Evolutionary conservation across 2,113 vertebrate species (phyloP).

Genomic region (Petrocephalus microphthalmus): DNA sequence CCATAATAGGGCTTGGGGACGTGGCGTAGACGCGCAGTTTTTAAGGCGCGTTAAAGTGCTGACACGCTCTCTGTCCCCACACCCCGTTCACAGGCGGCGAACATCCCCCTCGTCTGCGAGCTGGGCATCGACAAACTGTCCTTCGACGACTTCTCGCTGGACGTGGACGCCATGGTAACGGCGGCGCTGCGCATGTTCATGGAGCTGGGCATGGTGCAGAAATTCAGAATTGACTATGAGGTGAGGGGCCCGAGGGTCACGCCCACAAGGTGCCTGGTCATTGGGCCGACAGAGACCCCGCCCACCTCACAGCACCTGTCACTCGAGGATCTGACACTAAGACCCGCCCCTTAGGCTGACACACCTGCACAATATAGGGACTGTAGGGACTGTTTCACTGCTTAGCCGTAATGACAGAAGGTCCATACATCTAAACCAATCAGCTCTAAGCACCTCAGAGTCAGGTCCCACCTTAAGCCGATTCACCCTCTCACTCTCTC

Average conservation of each 20-base stretch:
- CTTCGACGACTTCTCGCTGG: constrained; percentile 97
- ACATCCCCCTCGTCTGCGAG: constrained; percentile 90
- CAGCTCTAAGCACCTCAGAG: neutral
- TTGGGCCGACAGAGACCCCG: neutral
- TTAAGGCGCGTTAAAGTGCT: neutral
- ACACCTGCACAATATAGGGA: neutral
- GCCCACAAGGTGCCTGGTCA: neutral
- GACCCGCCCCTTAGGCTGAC: neutral
- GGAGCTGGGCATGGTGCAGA: constrained; percentile 97
- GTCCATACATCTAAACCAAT: neutral
- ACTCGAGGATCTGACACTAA: neutral
- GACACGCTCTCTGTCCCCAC: constrained; percentile 14
- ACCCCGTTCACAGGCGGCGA: constrained; percentile 76
- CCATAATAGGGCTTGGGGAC: neutral
- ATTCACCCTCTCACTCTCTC: neutral
- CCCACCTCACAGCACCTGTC: neutral
- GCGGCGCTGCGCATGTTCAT: constrained; percentile 96
- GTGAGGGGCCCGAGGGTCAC: constrained; percentile 54
- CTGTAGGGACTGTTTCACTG: neutral
- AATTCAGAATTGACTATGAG: constrained; percentile 99
- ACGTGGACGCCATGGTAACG: constrained; percentile 93
- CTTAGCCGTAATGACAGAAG: neutral
- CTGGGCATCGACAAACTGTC: constrained; percentile 88
- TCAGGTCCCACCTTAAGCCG: neutral
- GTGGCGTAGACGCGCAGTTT: neutral